Evolutionary conservation across 2,113 vertebrate species (phyloP), one percentile per base, ranked within the genome.

Genomic region (Fregata magnificens): DNA sequence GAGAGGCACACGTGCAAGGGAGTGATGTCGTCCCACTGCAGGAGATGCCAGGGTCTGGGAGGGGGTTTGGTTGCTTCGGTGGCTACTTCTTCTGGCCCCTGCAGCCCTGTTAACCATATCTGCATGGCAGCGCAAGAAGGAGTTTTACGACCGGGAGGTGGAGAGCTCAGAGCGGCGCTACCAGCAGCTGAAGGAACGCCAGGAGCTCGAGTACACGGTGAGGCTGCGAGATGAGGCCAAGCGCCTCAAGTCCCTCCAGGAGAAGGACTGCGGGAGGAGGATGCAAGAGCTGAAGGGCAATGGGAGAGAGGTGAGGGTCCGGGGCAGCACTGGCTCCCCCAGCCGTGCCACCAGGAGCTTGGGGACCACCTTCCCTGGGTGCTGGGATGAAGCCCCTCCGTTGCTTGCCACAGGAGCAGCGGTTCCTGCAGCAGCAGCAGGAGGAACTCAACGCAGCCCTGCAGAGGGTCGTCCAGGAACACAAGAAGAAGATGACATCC

Each of bases 121-220:
- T 21, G 4, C 18, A 2, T 7, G 80, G 66, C 90, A 98, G 98
- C 96, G 96, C 70, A 98, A 98, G 96, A 98, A 98, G 93, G 96
- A 96, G 40, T 98, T 98, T 45, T 98, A 98, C 1, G 98, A 98
- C 40, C 89, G 95, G 31, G 98, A 98, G 84, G 92, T 98, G 71
- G 97, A 98, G 90, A 86, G 81, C 29, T 73, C 93, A 53, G 98
- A 98, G 73, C 96, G 96, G 38, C 93, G 94, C 69, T 95, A 94
- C 59, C 87, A 24, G 77, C 98, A 98, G 90, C 96, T 95, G 69
- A 97, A 93, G 40, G 84, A 94, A 19, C 86, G 90, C 11, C 96
- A 97, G 95, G 98, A 98, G 84, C 42, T 95, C 0, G 95, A 98
- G 74, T 97, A 98, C 95, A 98, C 97, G 0, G 61, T 14, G 5